Evolutionary conservation across 2,113 vertebrate species (phyloP), one percentile per base, ranked within the genome.

Genomic region (Hirundichthys speculiger): DNA sequence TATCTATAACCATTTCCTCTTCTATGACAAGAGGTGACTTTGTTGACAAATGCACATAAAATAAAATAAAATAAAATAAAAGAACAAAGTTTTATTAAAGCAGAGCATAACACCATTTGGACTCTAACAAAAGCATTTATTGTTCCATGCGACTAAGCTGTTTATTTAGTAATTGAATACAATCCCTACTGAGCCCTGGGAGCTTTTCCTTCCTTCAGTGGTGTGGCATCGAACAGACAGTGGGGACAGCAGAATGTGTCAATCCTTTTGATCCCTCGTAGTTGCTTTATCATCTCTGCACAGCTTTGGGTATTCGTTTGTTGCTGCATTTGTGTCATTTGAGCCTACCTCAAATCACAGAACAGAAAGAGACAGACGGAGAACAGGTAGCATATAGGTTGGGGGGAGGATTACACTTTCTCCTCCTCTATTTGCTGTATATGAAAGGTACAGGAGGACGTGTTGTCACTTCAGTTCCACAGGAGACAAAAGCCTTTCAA

Each of bases 281-380:
- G 65, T 63, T 55, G 55, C 79, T 84, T 82, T 84, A 80, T 84
- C 74, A 10, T 84, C 47, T 47, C 43, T 21, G 41, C 70, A 54
- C 85, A 85, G 82, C 79, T 77, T 71, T 75, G 68, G 82, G 80
- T 61, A 68, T 80, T 82, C 69, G 76, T 68, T 85, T 85, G 76
- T 65, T 41, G 50, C 78, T 73, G 39, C 45, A 14, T 75, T 84
- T 75, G 59, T 74, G 63, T 75, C 72, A 38, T 79, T 82, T 76
- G 68, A 77, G 62, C 61, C 52, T 53, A 58, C 67, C 67, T 65
- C 54, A 72, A 75, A 72, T 64, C 41, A 43, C 2, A 66, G 51
- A 67, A 63, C 20, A 69, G 66, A 56, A 41, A 25, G 42, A 14
- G 13, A 20, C 22, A 62, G 50, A 72, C 15, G 13, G 46, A 53